Base-by-base conservation (phyloP, 2,888 invertebrate genomes). In the Mythimna loreyi region DNA sequence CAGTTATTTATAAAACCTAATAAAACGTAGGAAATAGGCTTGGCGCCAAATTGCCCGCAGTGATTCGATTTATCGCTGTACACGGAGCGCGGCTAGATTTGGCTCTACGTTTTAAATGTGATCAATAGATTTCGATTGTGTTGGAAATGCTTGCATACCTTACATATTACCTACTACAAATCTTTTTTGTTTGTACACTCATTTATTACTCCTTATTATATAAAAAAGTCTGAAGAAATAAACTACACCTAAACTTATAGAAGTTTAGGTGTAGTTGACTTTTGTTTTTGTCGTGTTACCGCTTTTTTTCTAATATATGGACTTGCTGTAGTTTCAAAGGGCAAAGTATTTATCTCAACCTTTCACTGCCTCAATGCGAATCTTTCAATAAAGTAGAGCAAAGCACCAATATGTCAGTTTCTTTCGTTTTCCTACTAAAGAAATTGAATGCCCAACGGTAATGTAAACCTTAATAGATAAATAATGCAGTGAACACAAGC, bases 1-100 rank as follows among this genome's bases (percentile, higher is more conserved):
- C 68, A 81, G 68, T 79, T 81, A 78, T 81, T 79, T 81, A 81
- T 60, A 79, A 81, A 79, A 81, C 66, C 73, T 66, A 78, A 78
- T 79, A 82, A 81, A 78, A 72, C 52, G 63, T 68, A 66, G 78
- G 65, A 81, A 78, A 68, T 78, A 79, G 78, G 79, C 79, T 81
- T 67, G 50, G 68, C 60, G 82, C 82, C 79, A 79, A 79, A 79
- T 79, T 79, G 79, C 66, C 65, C 67, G 62, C 78, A 53, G 74
- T 72, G 82, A 79, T 82, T 82, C 73, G 73, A 79, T 79, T 79
- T 81, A 81, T 79, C 59, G 78, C 50, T 43, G 55, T 60, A 57
- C 60, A 61, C 53, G 49, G 40, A 30, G 67, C 25, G 43, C 25
- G 49, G 52, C 56, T 81, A 59, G 40, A 63, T 63, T 57, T 53